phyloP scores from a whole-genome alignment of 2,888 invertebrate genomes.

The Plagiodera versicolora region DNA sequence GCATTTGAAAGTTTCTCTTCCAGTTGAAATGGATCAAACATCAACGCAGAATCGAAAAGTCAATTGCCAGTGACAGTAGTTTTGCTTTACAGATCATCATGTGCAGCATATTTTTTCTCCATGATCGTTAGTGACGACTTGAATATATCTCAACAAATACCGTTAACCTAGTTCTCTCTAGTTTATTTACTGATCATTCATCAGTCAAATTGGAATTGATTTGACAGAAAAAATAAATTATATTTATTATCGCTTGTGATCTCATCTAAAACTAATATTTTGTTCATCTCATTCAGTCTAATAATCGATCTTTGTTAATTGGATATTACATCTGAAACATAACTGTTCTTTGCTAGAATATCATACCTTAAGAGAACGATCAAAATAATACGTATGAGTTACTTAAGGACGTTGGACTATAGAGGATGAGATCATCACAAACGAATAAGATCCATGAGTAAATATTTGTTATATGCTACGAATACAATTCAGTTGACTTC shows the following conservation, averaged over 20 bases:
- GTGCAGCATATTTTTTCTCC: background rate
- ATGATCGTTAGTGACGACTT: background rate
- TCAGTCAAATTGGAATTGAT: conserved; percentile 18
- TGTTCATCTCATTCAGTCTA: conserved; percentile 22
- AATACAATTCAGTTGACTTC: no score
- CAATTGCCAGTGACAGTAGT: no score
- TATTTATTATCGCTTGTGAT: conserved; percentile 20
- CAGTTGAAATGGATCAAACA: no score
- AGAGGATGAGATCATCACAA: no score
- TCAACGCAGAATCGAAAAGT: no score
- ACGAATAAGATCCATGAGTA: no score
- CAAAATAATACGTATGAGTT: background rate
- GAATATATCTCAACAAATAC: background rate
- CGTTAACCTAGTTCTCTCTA: conserved; percentile 18
- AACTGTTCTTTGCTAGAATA: conserved; percentile 26
- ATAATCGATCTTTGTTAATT: conserved; percentile 28
- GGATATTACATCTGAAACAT: conserved; percentile 23
- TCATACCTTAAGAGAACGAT: conserved; percentile 3
- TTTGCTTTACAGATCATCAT: no score
- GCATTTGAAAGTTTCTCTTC: background rate
- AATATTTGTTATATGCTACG: no score
- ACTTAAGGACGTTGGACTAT: no score
- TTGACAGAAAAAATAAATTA: conserved; percentile 20
- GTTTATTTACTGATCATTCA: conserved; percentile 14
- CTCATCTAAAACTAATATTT: conserved; percentile 15